Conservation (phyloP, 2,797 vertebrate species). For the Anableps anableps region DNA sequence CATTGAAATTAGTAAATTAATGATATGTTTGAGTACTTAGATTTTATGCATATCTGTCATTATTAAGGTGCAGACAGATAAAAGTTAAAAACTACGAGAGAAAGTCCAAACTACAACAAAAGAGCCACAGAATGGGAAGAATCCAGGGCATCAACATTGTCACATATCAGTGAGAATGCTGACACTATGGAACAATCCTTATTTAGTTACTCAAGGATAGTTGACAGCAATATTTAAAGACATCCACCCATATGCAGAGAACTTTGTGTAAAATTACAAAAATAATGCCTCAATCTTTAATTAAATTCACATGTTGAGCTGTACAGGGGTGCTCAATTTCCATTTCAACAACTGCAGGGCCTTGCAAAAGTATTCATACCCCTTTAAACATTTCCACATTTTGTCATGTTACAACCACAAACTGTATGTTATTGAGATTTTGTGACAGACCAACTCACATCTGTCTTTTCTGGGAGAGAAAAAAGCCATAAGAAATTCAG, state of each 20-base stretch:
- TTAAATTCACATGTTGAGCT: neutral
- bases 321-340: neutral
- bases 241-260: constrained; percentile 10
- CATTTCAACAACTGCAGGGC: neutral
- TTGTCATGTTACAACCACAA: neutral
- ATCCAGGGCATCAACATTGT: neutral
- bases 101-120: neutral
- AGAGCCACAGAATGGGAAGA: neutral
- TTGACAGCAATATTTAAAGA: constrained; percentile 2
- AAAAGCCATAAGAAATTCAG: no score
- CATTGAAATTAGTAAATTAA: neutral
- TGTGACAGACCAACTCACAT: neutral
- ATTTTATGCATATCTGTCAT: neutral
- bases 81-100: neutral
- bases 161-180: neutral
- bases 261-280: constrained; percentile 17
- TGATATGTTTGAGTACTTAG: neutral
- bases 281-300: neutral
- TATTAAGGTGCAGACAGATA: neutral
- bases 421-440: neutral
- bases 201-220: neutral
- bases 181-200: neutral
- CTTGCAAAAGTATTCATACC: neutral
- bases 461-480: no score
- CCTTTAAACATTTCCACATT: neutral